Evolutionary conservation across 2,797 vertebrate genomes (phyloP).

Genomic region (Pachyuromys duprasi): DNA sequence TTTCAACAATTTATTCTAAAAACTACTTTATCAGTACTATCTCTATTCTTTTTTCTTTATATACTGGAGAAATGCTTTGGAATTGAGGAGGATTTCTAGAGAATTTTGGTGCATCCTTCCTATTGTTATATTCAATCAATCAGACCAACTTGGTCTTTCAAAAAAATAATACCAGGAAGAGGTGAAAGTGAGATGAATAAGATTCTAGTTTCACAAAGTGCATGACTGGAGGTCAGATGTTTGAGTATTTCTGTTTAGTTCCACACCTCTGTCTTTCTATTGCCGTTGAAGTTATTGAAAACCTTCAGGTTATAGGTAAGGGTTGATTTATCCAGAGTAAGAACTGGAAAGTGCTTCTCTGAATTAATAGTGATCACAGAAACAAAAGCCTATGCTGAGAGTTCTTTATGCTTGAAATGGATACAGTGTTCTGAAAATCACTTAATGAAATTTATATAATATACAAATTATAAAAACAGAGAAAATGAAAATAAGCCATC

Average conservation of each 20-base stretch:
- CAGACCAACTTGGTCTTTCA: neutral
- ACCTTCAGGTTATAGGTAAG: neutral
- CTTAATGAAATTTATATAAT: neutral
- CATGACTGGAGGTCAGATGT: neutral
- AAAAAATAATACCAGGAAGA: neutral
- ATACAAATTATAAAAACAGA: neutral
- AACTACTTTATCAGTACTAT: neutral
- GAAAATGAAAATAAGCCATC: neutral
- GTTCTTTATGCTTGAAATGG: neutral
- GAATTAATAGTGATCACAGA: neutral
- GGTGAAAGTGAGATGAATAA: neutral
- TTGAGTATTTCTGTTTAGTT: slow-evolving; percentile 1
- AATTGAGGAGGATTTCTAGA: neutral
- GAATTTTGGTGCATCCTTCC: neutral
- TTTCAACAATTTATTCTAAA: neutral
- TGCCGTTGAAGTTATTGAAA: neutral
- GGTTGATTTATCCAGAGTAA: neutral
- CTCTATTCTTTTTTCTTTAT: neutral
- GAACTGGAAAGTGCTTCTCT: neutral
- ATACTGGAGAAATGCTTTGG: neutral
- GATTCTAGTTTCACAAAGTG: neutral
- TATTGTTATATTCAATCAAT: neutral
- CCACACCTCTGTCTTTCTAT: slow-evolving; percentile 14
- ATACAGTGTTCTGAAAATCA: slow-evolving; percentile 27
- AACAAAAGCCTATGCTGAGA: neutral